Evolutionary conservation across 2,113 vertebrate species (phyloP).

Genomic region (Delphinapterus leucas): DNA sequence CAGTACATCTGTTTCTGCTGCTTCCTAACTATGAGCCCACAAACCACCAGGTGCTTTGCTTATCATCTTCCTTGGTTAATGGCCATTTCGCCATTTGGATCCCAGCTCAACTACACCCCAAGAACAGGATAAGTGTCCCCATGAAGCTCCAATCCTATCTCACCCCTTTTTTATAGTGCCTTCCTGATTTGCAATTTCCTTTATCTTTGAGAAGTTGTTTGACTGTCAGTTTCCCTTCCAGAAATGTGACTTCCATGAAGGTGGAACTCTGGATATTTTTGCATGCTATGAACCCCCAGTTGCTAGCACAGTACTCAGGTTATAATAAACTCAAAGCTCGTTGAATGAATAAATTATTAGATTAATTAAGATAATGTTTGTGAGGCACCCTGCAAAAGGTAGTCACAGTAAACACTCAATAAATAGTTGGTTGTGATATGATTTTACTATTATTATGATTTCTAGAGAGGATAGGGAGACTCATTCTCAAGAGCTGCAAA

Average conservation of each 20-base stretch:
- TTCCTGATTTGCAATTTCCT: neutral
- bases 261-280: neutral
- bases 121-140: neutral
- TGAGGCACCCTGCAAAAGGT: neutral
- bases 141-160: neutral
- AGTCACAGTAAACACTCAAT: neutral
- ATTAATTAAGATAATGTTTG: slow-evolving; percentile 9
- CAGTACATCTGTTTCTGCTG: neutral
- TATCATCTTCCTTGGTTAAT: neutral
- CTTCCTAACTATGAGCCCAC: neutral
- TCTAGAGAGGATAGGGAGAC: neutral
- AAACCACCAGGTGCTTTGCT: neutral
- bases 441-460: neutral
- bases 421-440: neutral
- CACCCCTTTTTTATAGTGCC: neutral
- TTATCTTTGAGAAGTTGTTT: neutral
- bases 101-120: neutral
- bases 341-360: neutral
- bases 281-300: neutral
- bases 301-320: neutral
- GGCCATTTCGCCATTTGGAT: neutral
- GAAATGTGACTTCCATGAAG: neutral
- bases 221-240: neutral
- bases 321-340: neutral
- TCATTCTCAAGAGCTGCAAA: neutral